Base-by-base conservation (phyloP, 2,113 vertebrate species). In the Arothron firmamentum region DNA sequence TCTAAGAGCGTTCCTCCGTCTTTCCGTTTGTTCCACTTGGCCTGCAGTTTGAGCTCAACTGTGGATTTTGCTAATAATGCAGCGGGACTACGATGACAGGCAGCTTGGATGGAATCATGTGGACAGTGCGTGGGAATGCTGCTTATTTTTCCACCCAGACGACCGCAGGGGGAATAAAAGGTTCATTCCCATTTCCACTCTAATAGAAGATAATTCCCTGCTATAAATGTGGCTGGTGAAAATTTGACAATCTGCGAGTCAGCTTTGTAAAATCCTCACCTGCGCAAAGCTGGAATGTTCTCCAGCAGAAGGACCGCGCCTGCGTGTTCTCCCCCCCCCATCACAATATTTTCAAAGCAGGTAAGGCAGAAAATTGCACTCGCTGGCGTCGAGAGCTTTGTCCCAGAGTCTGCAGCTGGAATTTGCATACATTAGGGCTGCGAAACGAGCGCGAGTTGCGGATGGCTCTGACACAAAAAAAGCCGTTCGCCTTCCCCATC, bases 371-470 rank as follows among this genome's bases (percentile, higher is more conserved):
- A 73, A 84, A 82, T 75, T 81, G 79, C 42, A 10, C 72, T 69
- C 23, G 69, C 79, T 38, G 54, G 72, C 56, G 80, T 82, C 71
- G 77, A 84, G 81, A 81, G 77, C 71, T 73, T 74, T 78, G 64
- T 79, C 72, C 72, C 68, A 55, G 74, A 64, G 70, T 78, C 80
- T 83, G 80, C 80, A 82, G 79, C 75, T 83, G 72, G 86, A 85
- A 87, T 84, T 82, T 87, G 75, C 84, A 86, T 85, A 79, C 65
- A 83, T 86, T 88, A 82, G 75, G 51, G 56, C 51, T 56, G 28
- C 67, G 65, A 81, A 84, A 80, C 73, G 85, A 84, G 73, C 63
- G 66, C 66, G 72, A 66, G 74, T 85, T 69, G 68, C 59, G 66
- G 73, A 66, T 56, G 69, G 62, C 62, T 59, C 43, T 55, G 65